Evolutionary conservation across 2,888 invertebrate genomes (phyloP).

Genomic region (Zygogramma bicolorata): DNA sequence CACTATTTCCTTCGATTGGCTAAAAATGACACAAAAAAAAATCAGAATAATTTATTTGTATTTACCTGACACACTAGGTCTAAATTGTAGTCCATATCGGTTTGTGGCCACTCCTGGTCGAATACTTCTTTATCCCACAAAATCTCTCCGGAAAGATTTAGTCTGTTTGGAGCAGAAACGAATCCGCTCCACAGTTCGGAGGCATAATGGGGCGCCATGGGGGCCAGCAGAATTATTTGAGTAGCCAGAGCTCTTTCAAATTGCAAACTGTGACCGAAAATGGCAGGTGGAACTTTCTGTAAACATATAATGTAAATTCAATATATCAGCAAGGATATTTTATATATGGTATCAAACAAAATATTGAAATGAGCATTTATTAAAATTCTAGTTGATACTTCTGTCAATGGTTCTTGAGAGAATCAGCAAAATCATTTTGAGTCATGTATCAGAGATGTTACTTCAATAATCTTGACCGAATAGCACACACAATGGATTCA

Average conservation of each 20-base stretch:
- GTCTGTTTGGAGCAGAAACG: constrained; percentile 73
- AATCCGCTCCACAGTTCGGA: constrained; percentile 92
- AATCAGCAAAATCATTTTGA: too few relatives aligned
- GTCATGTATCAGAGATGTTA: too few relatives aligned
- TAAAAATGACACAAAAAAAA: not conserved
- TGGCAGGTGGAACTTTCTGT: constrained; percentile 72
- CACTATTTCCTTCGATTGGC: too few relatives aligned
- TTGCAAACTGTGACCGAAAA: constrained; percentile 75
- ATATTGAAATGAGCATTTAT: too few relatives aligned
- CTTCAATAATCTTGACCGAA: too few relatives aligned
- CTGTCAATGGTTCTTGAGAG: too few relatives aligned
- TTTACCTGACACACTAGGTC: constrained; percentile 76
- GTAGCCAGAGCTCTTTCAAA: constrained; percentile 84
- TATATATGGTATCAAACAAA: too few relatives aligned
- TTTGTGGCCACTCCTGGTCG: constrained; percentile 82
- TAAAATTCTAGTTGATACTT: too few relatives aligned
- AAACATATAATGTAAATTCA: too few relatives aligned
- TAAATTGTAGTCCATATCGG: constrained; percentile 77
- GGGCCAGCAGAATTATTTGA: constrained; percentile 87
- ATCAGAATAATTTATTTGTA: constrained; percentile 33
- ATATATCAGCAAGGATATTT: too few relatives aligned
- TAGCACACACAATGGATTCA: too few relatives aligned
- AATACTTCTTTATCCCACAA: constrained; percentile 79
- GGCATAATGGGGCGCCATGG: constrained; percentile 91
- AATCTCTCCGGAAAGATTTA: constrained; percentile 70